Conservation (phyloP, 2,113 vertebrate genomes). For the Otis tarda region DNA sequence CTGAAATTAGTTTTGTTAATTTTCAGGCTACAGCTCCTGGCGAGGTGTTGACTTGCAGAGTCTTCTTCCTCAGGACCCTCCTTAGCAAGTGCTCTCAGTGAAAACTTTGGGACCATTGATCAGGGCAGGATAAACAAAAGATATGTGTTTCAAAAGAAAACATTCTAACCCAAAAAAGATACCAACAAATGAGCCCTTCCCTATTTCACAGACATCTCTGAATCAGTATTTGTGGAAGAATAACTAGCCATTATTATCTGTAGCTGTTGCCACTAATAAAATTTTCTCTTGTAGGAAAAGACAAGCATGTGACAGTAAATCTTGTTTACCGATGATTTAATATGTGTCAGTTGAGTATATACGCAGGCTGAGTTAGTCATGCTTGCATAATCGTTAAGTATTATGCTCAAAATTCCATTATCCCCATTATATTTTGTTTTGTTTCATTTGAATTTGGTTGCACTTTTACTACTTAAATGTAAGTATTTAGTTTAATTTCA, state of each 20-base stretch:
- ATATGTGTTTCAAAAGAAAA: not conserved
- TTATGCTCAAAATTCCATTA: not conserved
- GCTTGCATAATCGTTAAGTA: not conserved
- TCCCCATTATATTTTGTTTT: not conserved
- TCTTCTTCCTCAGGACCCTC: not conserved
- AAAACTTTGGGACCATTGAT: not conserved
- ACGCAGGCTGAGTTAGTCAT: not conserved
- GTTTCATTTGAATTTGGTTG: not conserved
- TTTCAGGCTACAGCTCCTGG: not conserved
- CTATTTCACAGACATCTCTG: not conserved
- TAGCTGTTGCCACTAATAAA: not conserved
- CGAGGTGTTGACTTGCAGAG: not conserved
- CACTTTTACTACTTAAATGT: not conserved
- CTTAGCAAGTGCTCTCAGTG: not conserved
- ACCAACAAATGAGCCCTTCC: not conserved
- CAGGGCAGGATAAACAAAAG: not conserved
- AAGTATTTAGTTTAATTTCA: not conserved
- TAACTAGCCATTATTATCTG: not conserved
- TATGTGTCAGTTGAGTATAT: not conserved
- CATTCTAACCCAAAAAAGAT: not conserved
- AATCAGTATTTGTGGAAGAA: not conserved
- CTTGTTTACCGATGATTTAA: not conserved
- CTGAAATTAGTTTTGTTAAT: not conserved
- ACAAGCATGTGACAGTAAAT: not conserved
- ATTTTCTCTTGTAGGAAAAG: not conserved